Evolutionary conservation across 2,888 invertebrate species (phyloP).

Genomic region (Agrotis puta): DNA sequence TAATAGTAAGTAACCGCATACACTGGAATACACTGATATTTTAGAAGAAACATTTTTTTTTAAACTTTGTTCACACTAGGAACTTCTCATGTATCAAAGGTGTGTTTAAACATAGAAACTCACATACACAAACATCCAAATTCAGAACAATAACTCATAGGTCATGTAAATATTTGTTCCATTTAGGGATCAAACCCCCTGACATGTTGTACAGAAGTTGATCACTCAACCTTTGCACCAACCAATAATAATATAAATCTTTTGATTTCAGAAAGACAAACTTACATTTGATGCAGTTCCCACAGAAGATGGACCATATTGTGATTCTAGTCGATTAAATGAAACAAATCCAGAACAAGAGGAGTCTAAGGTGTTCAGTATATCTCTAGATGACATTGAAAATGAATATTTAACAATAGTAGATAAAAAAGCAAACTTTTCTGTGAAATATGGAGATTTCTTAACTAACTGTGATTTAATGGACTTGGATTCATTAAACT

Average conservation of each 20-base stretch:
- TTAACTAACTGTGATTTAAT: slow-evolving; percentile 79
- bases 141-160: too few species aligned
- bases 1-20: not conserved
- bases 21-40: not conserved
- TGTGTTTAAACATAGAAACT: too few species aligned
- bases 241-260: not conserved
- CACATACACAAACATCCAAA: too few species aligned
- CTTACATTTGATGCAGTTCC: slow-evolving; percentile 90
- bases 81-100: too few species aligned
- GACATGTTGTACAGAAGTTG: too few species aligned
- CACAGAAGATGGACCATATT: slow-evolving; percentile 86
- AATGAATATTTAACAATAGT: slow-evolving; percentile 76
- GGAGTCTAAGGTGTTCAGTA: slow-evolving; percentile 68
- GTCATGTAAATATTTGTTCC: too few species aligned
- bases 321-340: slow-evolving; percentile 70
- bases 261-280: slow-evolving; percentile 87
- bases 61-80: too few species aligned
- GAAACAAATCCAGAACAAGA: slow-evolving; percentile 52
- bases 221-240: too few species aligned
- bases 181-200: too few species aligned
- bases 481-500: slow-evolving; percentile 63
- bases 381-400: slow-evolving; percentile 83
- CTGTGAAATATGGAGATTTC: slow-evolving; percentile 85
- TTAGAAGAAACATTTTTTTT: not conserved
- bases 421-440: slow-evolving; percentile 81